A percentile compares a stretch with the other conserved stretches of the same genome.
These are phyloP conservation scores for Erinaceus europaeus DNA, from an alignment of 2,113 vertebrate species.

Conservation along the genomic window DNA sequence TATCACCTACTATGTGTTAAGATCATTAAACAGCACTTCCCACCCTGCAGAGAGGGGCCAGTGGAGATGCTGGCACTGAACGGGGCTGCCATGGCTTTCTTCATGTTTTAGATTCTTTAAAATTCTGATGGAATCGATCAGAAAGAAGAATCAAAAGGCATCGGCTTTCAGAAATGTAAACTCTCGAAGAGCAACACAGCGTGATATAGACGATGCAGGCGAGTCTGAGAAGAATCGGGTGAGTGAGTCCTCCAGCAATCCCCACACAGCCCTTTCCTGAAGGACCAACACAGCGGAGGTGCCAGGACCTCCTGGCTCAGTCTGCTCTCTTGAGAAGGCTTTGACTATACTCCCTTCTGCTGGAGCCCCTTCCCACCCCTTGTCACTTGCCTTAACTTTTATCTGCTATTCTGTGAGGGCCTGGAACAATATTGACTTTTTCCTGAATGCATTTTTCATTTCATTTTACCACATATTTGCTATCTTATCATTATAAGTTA, in stretches of 20 bases:
- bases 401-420: background rate
- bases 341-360: too few relatives aligned
- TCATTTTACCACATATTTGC: too few relatives aligned
- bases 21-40: background rate
- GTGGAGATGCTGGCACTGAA: background rate
- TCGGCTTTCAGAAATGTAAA: slow-evolving; percentile 87
- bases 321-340: too few relatives aligned
- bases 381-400: background rate
- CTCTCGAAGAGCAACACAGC: slow-evolving; percentile 84
- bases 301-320: too few relatives aligned
- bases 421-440: too few relatives aligned
- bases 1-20: fast-evolving
- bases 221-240: slow-evolving; percentile 57
- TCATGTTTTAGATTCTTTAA: slow-evolving; percentile 88
- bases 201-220: slow-evolving; percentile 79
- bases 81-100: background rate
- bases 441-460: too few relatives aligned
- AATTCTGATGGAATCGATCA: slow-evolving; percentile 89
- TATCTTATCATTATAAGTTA: too few relatives aligned
- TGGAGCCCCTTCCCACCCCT: background rate
- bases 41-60: fast-evolving
- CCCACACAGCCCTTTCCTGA: background rate
- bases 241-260: background rate
- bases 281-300: background rate
- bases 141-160: slow-evolving; percentile 87